A percentile compares a stretch with the other conserved stretches of the same genome.
These are phyloP conservation scores for Chymomyza costata DNA, from an alignment of 1,140 invertebrate species.

Conservation along the genomic window DNA sequence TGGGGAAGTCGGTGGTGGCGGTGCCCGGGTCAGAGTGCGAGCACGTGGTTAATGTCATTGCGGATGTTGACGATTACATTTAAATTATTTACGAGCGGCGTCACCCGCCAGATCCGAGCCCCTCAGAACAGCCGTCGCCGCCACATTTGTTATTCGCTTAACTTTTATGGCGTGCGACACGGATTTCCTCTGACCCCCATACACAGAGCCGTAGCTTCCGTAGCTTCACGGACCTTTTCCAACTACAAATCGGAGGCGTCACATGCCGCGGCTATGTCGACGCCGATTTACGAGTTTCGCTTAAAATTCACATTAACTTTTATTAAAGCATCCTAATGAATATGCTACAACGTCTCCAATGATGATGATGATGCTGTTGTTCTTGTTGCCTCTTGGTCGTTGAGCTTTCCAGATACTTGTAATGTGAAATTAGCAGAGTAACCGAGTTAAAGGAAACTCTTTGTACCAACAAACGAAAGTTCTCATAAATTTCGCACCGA, in stretches of 20 bases:
- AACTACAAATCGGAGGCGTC: conserved; percentile 31
- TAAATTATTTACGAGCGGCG: conserved; percentile 61
- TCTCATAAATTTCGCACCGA: no score
- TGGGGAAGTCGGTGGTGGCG: neutral
- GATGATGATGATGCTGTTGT: conserved; percentile 23
- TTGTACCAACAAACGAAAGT: conserved; percentile 34
- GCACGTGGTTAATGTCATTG: conserved; percentile 63
- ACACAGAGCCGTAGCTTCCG: neutral
- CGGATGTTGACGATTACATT: conserved; percentile 67
- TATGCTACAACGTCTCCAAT: conserved; percentile 28
- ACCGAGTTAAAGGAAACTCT: conserved; percentile 45
- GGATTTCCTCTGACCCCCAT: conserved; percentile 39
- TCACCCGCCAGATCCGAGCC: neutral
- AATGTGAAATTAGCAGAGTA: conserved; percentile 46
- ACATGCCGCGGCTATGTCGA: conserved; percentile 33
- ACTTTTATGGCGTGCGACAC: conserved; percentile 55
- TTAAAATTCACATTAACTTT: conserved; percentile 59
- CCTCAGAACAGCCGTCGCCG: conserved; percentile 16
- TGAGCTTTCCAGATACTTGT: conserved; percentile 37
- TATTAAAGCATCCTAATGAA: conserved; percentile 55
- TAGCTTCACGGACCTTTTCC: neutral
- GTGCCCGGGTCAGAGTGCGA: conserved; percentile 30
- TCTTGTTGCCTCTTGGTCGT: conserved; percentile 16
- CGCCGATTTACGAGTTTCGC: conserved; percentile 49
- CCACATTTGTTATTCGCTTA: conserved; percentile 67